Evolutionary conservation across 2,797 vertebrate genomes (phyloP).

Genomic region (Geotrypetes seraphini): DNA sequence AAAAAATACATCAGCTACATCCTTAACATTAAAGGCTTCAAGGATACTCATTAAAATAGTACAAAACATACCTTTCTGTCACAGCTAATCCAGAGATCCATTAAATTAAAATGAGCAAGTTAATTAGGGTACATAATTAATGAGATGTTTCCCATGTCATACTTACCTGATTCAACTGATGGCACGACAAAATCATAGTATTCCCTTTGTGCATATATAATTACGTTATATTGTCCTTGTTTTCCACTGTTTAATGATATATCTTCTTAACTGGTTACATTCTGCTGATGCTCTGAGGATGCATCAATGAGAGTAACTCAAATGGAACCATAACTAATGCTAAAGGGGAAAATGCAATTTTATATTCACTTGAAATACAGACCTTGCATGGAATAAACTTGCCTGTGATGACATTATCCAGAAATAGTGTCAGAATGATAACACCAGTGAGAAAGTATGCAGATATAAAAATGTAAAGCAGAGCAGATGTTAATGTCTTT

Average conservation of each 20-base stretch:
- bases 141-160: background rate
- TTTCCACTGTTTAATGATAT: background rate
- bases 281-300: no score
- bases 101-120: slow-evolving; percentile 1
- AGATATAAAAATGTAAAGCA: no score
- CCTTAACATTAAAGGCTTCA: slow-evolving; percentile 2
- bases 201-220: background rate
- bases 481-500: no score
- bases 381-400: no score
- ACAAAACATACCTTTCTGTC: background rate
- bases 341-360: no score
- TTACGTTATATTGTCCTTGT: background rate
- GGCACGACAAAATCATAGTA: background rate
- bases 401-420: no score
- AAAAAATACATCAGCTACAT: slow-evolving; percentile 7
- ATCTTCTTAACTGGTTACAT: no score
- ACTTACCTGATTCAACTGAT: background rate
- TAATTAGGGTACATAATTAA: background rate
- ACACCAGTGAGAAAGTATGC: no score
- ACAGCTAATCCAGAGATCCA: background rate
- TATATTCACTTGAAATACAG: no score
- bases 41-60: slow-evolving; percentile 3
- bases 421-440: no score
- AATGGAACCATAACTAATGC: no score
- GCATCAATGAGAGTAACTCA: no score